Percentiles rank a stretch among this genome's conserved stretches.
Evolutionary conservation across 2,113 vertebrate genomes (phyloP).

Genomic region (Phocoena phocoena): DNA sequence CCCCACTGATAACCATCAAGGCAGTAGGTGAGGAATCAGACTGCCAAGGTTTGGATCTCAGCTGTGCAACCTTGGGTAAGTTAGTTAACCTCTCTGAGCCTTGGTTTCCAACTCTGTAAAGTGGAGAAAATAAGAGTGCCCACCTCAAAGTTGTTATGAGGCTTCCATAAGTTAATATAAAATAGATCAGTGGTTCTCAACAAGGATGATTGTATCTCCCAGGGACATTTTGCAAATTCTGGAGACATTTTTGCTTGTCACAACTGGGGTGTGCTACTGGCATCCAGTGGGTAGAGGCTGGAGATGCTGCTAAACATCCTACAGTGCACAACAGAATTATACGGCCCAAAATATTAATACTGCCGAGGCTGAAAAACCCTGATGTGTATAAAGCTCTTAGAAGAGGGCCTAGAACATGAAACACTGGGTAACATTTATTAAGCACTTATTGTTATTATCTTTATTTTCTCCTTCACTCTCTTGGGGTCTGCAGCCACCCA

Average conservation of each 20-base stretch:
- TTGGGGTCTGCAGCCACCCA: not conserved
- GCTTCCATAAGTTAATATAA: not conserved
- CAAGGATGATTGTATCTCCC: not conserved
- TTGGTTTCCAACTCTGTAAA: not conserved
- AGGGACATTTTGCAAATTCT: not conserved
- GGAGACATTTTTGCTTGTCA: not conserved
- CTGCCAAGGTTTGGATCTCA: not conserved
- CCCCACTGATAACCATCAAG: not conserved
- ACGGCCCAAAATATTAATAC: not conserved
- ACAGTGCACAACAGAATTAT: not conserved
- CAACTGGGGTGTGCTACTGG: not conserved
- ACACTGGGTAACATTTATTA: not conserved
- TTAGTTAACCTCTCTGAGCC: not conserved
- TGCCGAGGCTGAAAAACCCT: not conserved
- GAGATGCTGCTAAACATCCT: not conserved
- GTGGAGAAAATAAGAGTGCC: not conserved
- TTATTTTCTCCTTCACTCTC: not conserved
- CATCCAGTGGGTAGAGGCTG: not conserved
- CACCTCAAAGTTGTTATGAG: not conserved
- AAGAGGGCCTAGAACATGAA: fast-evolving
- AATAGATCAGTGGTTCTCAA: not conserved
- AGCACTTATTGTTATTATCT: not conserved
- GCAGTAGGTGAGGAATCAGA: not conserved
- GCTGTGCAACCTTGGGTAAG: not conserved
- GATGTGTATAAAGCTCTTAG: fast-evolving